Evolutionary conservation across 2,113 vertebrate species (phyloP), one percentile per base, ranked within the genome.

Genomic region (Isichthys henryi): DNA sequence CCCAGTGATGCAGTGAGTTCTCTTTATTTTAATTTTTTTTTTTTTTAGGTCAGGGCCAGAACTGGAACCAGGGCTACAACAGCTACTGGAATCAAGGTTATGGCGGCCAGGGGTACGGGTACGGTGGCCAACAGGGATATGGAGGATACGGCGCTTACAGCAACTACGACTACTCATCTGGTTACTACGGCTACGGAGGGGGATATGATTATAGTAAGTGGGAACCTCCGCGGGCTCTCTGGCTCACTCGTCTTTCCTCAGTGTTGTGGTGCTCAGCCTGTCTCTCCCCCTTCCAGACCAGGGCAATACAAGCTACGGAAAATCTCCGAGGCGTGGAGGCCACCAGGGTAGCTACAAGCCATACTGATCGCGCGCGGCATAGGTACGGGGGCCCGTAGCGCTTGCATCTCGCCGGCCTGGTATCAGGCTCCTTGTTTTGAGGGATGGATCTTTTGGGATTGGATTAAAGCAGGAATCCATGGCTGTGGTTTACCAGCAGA

Each of bases 271-370:
- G 93, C 94, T 95, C 94, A 95, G 94, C 17, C 93, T 93, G 95
- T 95, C 96, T 95, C 95, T 94, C 91, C 95, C 96, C 96, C 15
- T 39, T 53, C 8, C 97, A 99, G 98, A 97, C 98, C 98, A 99
- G 97, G 98, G 98, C 96, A 98, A 97, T 97, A 96, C 98, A 96
- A 99, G 97, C 97, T 99, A 99, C 94, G 98, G 98, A 95, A 99
- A 99, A 96, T 97, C 97, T 96, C 98, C 98, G 96, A 98, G 98
- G 96, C 98, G 98, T 93, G 98, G 98, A 95, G 97, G 98, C 95
- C 98, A 99, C 97, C 98, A 99, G 97, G 97, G 97, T 97, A 98
- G 97, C 97, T 99, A 98, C 98, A 99, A 99, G 98, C 98, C 98
- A 97, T 99, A 99, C 97, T 99, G 98, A 99, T 96, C 97, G 96